Base-by-base conservation (phyloP, 1,140 invertebrate genomes). In the Philopotamus ludificatus region DNA sequence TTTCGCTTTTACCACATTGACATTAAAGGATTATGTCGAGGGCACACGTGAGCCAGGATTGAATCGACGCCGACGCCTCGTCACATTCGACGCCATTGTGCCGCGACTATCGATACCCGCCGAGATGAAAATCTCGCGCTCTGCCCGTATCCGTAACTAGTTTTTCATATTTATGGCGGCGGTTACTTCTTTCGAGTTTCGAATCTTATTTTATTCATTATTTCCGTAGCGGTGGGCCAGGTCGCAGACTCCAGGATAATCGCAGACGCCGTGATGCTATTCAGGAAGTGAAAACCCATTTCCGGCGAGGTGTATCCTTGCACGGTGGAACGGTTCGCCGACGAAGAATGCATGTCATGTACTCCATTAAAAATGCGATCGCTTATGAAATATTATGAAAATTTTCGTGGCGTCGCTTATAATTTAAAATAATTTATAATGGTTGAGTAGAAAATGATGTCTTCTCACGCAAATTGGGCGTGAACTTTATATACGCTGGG, bases 271-370 rank as follows among this genome's bases (percentile, higher is more conserved):
- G 55, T 28, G 55, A 28, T 16, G 15, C 39, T 26, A 16, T 22
- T 10, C 55, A 58, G 55, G 55, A 58, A 44, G 55, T 58, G 55
- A 58, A 58, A 58, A 58, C 18, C 55, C 55, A 58, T 58, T 58
- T 58, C 55, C 28, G 21, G 10, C 55, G 23, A 28, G 55, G 55
- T 22, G 25, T n/a, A 54, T 25, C 53, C 28, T 18, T 39, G 16
- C 55, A 58, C 39, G 41, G 8, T 45, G 25, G 39, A 45, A 44
- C 23, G 55, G 55, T 22, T 20, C 4, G 16, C 41, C 42, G 45
- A 58, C 39, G 55, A 58, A 20, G 41, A 58, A 58, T 58, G 55
- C 41, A 45, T 58, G 55, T 28, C 39, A 58, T 58, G 45, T 58
- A 41, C 55, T 58, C 41, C 39, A 58, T 55, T 55, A n/a, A n/a